phyloP scores from a whole-genome alignment of 2,113 vertebrate species.

The Chaetodon trifascialis region DNA sequence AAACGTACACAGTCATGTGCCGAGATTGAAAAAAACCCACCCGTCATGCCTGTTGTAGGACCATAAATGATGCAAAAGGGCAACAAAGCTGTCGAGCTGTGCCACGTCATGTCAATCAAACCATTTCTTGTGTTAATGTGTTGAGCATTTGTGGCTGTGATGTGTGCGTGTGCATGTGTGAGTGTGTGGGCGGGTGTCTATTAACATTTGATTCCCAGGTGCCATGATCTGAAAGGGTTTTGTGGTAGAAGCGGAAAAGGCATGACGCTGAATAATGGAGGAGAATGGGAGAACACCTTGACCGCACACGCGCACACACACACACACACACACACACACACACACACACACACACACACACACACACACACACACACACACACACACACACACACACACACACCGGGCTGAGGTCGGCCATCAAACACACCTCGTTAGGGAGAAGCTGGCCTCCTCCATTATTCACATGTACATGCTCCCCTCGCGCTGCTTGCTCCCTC shows the following conservation, averaged over 20 bases:
- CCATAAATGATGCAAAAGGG: constrained; percentile 65
- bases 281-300: constrained; percentile 60
- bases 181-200: constrained; percentile 42
- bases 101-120: constrained; percentile 62
- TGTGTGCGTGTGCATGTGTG: constrained; percentile 25
- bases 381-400: neutral
- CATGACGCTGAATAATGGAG: constrained; percentile 76
- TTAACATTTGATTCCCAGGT: constrained; percentile 77
- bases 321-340: constrained; percentile 1
- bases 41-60: constrained; percentile 49
- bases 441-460: constrained; percentile 71
- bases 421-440: constrained; percentile 76
- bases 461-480: constrained; percentile 70
- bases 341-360: constrained; percentile 2
- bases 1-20: constrained; percentile 42
- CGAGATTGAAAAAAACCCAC: constrained; percentile 31
- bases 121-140: constrained; percentile 2
- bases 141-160: constrained; percentile 28
- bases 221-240: constrained; percentile 78
- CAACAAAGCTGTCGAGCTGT: constrained; percentile 52
- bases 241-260: constrained; percentile 67
- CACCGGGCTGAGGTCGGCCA: constrained; percentile 44
- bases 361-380: constrained; percentile 25
- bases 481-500: constrained; percentile 42
- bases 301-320: constrained; percentile 27